Evolutionary conservation across 2,797 vertebrate species (phyloP).

Genomic region (Hafferia zeledoni): DNA sequence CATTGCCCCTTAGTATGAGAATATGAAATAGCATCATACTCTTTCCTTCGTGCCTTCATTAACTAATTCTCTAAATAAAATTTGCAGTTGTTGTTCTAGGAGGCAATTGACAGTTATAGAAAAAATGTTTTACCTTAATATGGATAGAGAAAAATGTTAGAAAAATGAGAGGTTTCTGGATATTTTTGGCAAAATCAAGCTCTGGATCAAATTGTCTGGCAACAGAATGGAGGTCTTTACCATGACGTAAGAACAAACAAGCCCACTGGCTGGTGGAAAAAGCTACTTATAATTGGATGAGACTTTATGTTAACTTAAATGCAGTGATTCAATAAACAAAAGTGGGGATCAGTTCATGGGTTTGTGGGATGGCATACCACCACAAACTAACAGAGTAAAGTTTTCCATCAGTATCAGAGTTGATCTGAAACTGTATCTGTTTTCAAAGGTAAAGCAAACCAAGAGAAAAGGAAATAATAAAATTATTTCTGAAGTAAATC

Average conservation of each 20-base stretch:
- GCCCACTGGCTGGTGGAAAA: neutral
- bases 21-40: neutral
- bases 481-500: neutral
- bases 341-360: neutral
- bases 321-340: neutral
- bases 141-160: neutral
- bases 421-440: neutral
- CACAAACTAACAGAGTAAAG: neutral
- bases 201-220: neutral
- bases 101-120: neutral
- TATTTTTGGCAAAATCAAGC: neutral
- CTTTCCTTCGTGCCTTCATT: neutral
- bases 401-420: neutral
- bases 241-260: neutral
- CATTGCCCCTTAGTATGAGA: neutral
- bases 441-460: neutral
- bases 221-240: neutral
- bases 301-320: neutral
- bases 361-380: neutral
- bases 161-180: neutral
- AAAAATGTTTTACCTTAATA: neutral
- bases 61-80: neutral
- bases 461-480: neutral
- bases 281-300: neutral
- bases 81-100: neutral